phyloP scores from a whole-genome alignment of 1,140 invertebrate genomes.

The Brachionus rubens region DNA sequence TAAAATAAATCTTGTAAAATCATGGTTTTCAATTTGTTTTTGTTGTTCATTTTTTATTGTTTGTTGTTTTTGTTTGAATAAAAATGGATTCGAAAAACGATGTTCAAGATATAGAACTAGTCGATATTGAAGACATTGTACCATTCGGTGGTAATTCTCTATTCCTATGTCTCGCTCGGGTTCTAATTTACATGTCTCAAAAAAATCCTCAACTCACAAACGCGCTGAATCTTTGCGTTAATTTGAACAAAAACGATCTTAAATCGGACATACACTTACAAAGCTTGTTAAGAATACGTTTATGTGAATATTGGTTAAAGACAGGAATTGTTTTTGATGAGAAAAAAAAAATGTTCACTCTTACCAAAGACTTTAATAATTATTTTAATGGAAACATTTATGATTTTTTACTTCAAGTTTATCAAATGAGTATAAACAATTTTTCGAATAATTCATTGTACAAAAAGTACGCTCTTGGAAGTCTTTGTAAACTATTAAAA shows the following conservation, averaged over 20 bases:
- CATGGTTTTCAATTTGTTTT: too few relatives aligned
- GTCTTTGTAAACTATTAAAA: conserved; percentile 14
- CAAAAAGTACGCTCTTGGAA: conserved; percentile 19
- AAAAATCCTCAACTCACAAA: background rate
- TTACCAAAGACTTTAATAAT: conserved; percentile 8
- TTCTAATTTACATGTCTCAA: conserved; percentile 26
- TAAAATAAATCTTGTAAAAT: too few relatives aligned
- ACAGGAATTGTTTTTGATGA: conserved; percentile 26
- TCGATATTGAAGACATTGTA: conserved; percentile 43
- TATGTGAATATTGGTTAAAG: conserved; percentile 27
- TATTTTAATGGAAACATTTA: conserved; percentile 36
- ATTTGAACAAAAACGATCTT: conserved; percentile 29
- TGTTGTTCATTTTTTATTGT: too few relatives aligned
- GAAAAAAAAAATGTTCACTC: background rate
- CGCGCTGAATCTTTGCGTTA: background rate
- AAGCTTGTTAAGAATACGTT: background rate
- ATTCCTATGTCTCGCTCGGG: conserved; percentile 18
- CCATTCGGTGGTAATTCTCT: conserved; percentile 30
- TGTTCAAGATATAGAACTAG: conserved; percentile 30
- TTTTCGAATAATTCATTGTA: conserved; percentile 42
- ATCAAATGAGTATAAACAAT: conserved; percentile 43
- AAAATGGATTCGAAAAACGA: conserved; percentile 14
- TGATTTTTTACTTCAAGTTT: conserved; percentile 44
- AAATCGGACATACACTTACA: conserved; percentile 7
- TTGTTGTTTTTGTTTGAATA: background rate